phyloP scores from a whole-genome alignment of 37 sponge, comb jelly and placozoan genomes.

The Theonella swinhoei region DNA sequence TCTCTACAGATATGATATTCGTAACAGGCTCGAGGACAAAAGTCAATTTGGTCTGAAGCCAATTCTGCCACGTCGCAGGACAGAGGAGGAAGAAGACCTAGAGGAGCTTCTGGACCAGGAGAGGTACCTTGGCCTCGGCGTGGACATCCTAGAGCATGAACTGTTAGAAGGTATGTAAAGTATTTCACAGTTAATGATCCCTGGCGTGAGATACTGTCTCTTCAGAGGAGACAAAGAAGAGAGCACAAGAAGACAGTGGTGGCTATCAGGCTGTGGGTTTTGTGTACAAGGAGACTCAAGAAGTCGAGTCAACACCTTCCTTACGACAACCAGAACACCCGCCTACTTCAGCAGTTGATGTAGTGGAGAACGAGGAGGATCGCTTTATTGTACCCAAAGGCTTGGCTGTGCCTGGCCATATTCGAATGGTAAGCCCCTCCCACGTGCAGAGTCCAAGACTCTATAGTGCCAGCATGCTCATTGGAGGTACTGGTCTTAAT shows the following conservation, averaged over 20 bases:
- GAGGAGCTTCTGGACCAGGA: slow-evolving; percentile 85
- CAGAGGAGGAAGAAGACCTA: slow-evolving; percentile 61
- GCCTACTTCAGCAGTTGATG: slow-evolving; percentile 38
- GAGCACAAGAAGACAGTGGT: slow-evolving; percentile 19
- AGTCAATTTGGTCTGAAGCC: slow-evolving; percentile 81
- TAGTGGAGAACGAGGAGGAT: slow-evolving; percentile 40
- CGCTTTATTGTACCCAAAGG: slow-evolving; percentile 31
- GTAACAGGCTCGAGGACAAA: slow-evolving; percentile 78
- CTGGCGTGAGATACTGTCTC: background rate
- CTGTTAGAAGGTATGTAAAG: slow-evolving; percentile 32
- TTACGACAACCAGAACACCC: slow-evolving; percentile 40
- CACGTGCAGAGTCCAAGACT: too few relatives aligned
- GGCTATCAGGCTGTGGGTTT: slow-evolving; percentile 75
- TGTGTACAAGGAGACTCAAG: slow-evolving; percentile 21
- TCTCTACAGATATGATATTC: slow-evolving; percentile 78
- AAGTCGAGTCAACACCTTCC: background rate
- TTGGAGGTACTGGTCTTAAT: too few relatives aligned
- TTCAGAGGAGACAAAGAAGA: slow-evolving; percentile 77
- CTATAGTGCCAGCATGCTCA: too few relatives aligned
- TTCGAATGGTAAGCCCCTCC: slow-evolving; percentile 42
- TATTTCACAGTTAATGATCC: background rate
- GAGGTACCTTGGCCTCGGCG: slow-evolving; percentile 77
- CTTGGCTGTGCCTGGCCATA: slow-evolving; percentile 38
- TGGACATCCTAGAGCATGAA: slow-evolving; percentile 68
- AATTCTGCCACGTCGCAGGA: slow-evolving; percentile 51